These are phyloP conservation scores for Hipparchia semele DNA, from an alignment of 2,888 invertebrate species.

Conservation along the genomic window DNA sequence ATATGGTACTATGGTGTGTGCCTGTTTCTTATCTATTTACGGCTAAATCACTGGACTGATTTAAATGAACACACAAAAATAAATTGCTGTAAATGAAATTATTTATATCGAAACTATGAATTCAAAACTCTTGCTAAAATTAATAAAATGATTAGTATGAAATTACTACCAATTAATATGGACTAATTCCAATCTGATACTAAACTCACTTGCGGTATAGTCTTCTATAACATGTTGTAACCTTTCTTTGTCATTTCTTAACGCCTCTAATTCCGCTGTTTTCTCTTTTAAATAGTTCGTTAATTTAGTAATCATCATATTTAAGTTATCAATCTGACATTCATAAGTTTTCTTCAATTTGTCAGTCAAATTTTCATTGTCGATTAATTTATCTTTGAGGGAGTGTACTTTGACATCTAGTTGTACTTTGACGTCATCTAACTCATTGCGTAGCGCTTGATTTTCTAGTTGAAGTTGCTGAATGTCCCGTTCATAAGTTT, in stretches of 20 bases:
- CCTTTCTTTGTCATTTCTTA: slow-evolving; percentile 57
- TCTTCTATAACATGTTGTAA: slow-evolving; percentile 51
- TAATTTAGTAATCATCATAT: slow-evolving; percentile 62
- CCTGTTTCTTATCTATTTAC: not conserved
- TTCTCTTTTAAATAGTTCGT: slow-evolving; percentile 64
- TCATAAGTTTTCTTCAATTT: slow-evolving; percentile 63
- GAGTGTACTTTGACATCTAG: slow-evolving; percentile 65
- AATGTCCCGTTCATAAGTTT: slow-evolving; percentile 52
- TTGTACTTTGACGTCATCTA: slow-evolving; percentile 60
- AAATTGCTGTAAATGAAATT: not conserved
- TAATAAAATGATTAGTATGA: not conserved
- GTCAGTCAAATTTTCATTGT: slow-evolving; percentile 62
- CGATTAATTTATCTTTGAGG: slow-evolving; percentile 60
- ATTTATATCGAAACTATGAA: too few species aligned
- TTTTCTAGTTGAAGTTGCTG: slow-evolving; percentile 56
- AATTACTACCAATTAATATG: not conserved
- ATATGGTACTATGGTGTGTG: not conserved
- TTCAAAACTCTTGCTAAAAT: too few species aligned
- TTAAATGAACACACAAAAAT: not conserved
- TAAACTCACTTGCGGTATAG: slow-evolving; percentile 52
- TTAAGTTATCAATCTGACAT: slow-evolving; percentile 63
- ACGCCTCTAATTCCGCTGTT: slow-evolving; percentile 54
- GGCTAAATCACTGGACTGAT: not conserved
- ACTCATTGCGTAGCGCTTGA: slow-evolving; percentile 53
- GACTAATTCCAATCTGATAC: not conserved